These are phyloP conservation scores for Pavo muticus DNA, from an alignment of 2,113 vertebrate species.

Conservation along the genomic window DNA sequence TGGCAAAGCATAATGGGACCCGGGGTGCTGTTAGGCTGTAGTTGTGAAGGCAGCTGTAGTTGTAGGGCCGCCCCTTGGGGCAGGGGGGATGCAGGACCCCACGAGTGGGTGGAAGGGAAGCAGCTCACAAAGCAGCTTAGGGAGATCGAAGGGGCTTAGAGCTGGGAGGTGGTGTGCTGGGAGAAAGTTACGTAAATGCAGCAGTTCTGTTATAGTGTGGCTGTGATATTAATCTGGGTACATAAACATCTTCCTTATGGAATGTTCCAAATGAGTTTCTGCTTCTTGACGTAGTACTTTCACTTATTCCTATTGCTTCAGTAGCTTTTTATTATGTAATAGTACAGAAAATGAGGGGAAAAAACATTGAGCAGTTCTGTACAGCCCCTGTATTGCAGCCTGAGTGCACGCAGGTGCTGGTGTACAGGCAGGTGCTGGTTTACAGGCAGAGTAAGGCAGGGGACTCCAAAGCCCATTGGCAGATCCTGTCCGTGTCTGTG, in stretches of 20 bases:
- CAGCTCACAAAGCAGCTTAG: conserved; percentile 19
- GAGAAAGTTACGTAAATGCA: neutral
- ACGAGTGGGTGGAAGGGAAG: conserved; percentile 25
- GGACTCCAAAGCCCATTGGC: neutral
- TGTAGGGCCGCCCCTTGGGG: conserved; percentile 10
- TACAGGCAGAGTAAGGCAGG: neutral
- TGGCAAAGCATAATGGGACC: neutral
- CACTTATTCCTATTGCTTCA: neutral
- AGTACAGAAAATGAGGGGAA: neutral
- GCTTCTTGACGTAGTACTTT: neutral
- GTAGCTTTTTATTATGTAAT: neutral
- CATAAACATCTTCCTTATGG: neutral
- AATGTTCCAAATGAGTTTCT: rapidly evolving
- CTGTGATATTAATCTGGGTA: rapidly evolving
- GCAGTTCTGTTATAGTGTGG: neutral
- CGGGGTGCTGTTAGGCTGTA: neutral
- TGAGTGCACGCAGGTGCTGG: neutral
- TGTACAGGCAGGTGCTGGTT: neutral
- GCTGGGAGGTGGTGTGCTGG: conserved; percentile 12
- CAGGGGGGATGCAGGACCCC: neutral
- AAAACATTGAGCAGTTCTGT: neutral
- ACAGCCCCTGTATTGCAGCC: neutral
- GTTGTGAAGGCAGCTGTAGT: neutral
- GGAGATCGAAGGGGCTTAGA: conserved; percentile 2
- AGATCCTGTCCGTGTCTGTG: neutral